Conservation (phyloP, 1,140 invertebrate species). For the Trachymyrmex septentrionalis region DNA sequence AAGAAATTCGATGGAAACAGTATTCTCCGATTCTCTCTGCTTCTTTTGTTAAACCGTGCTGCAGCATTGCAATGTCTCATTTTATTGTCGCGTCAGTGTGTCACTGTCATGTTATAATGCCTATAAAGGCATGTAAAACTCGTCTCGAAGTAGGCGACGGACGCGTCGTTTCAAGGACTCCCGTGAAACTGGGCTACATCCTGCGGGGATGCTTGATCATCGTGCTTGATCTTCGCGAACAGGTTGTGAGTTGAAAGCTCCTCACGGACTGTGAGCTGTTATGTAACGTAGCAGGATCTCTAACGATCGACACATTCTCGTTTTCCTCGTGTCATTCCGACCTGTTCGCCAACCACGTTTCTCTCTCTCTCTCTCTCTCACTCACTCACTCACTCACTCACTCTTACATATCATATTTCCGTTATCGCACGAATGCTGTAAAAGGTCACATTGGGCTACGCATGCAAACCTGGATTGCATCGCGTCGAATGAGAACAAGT, state of each 20-base stretch:
- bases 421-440: slow-evolving; percentile 10
- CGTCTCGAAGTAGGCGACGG: slow-evolving; percentile 4
- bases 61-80: not conserved
- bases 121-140: slow-evolving; percentile 22
- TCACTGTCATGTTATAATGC: slow-evolving; percentile 22
- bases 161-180: slow-evolving; percentile 52
- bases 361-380: not conserved
- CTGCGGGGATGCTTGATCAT: slow-evolving; percentile 38
- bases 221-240: slow-evolving; percentile 15
- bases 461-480: slow-evolving; percentile 8
- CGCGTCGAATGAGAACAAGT: not conserved
- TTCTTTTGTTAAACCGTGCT: not conserved
- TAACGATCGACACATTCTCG: slow-evolving; percentile 37
- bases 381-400: not conserved
- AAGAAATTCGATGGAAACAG: not conserved
- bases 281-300: slow-evolving; percentile 66
- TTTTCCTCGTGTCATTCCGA: slow-evolving; percentile 40
- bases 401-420: slow-evolving; percentile 21
- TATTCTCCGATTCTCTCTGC: not conserved
- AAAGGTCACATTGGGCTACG: slow-evolving; percentile 3
- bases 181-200: slow-evolving; percentile 4
- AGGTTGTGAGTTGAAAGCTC: slow-evolving; percentile 59
- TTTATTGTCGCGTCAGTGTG: slow-evolving; percentile 21
- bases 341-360: slow-evolving; percentile 17
- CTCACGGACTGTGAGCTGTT: slow-evolving; percentile 70